phyloP scores from a whole-genome alignment of 2,888 invertebrate genomes.

The Coleophora flavipennella region DNA sequence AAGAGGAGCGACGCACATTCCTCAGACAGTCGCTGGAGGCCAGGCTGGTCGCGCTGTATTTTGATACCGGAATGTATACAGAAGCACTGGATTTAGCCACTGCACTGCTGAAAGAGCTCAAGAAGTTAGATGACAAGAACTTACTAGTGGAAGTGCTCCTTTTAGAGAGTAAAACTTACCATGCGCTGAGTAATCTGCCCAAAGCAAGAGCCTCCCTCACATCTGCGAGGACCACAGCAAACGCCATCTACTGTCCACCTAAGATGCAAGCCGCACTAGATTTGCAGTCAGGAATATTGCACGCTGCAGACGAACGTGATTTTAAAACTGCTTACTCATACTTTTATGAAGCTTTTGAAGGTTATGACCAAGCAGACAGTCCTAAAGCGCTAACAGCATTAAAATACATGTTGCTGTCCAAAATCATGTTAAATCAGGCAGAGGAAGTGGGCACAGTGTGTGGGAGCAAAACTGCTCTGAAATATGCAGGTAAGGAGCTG shows the following conservation, averaged over 20 bases:
- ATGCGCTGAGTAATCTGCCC: slow-evolving; percentile 96
- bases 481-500: slow-evolving; percentile 95
- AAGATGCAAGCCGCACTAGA: slow-evolving; percentile 98
- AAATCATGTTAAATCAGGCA: slow-evolving; percentile 97
- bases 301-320: slow-evolving; percentile 99
- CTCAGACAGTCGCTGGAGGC: slow-evolving; percentile 96
- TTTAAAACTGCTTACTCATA: slow-evolving; percentile 99
- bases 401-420: slow-evolving; percentile 99
- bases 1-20: slow-evolving; percentile 97
- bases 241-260: slow-evolving; percentile 99
- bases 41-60: slow-evolving; percentile 94
- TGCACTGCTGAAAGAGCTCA: slow-evolving; percentile 92
- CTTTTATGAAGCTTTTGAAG: slow-evolving; percentile 99
- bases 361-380: slow-evolving; percentile 95
- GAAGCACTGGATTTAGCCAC: slow-evolving; percentile 90
- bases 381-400: slow-evolving; percentile 94
- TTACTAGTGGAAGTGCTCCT: slow-evolving; percentile 98
- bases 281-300: slow-evolving; percentile 96
- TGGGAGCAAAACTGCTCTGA: slow-evolving; percentile 96
- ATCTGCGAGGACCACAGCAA: slow-evolving; percentile 99
- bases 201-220: slow-evolving; percentile 97
- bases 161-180: slow-evolving; percentile 98
- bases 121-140: slow-evolving; percentile 99
- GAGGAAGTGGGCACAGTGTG: slow-evolving; percentile 97
- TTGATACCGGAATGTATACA: slow-evolving; percentile 90